Evolutionary conservation across 1,140 invertebrate species (phyloP).

Genomic region (Lasioglossum baleicum): DNA sequence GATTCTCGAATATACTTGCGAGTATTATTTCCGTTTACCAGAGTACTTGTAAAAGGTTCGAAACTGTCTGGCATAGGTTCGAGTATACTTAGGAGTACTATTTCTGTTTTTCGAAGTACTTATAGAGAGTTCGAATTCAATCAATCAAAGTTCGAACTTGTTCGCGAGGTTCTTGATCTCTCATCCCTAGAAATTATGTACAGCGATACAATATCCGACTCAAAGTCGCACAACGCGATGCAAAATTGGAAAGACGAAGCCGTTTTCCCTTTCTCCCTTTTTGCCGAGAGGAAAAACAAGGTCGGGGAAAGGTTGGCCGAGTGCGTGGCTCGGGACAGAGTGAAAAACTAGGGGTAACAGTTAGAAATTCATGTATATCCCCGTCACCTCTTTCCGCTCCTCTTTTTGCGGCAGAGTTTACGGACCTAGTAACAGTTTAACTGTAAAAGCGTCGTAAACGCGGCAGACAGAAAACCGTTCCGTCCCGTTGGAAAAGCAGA

Average conservation of each 20-base stretch:
- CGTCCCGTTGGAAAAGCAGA: slow-evolving; percentile 26
- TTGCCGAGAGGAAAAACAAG: neutral
- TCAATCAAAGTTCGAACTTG: no score
- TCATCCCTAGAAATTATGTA: no score
- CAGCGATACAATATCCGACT: no score
- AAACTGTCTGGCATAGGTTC: no score
- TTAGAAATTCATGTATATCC: slow-evolving; percentile 17
- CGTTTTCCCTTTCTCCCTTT: neutral
- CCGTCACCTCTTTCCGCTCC: neutral
- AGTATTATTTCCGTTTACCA: no score
- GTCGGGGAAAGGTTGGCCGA: neutral
- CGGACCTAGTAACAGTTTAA: slow-evolving; percentile 26
- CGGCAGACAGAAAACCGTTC: neutral
- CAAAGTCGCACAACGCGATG: no score
- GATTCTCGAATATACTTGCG: no score
- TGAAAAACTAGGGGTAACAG: slow-evolving; percentile 4
- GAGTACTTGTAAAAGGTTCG: no score
- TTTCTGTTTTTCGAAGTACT: no score
- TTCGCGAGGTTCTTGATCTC: no score
- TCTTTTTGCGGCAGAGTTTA: neutral
- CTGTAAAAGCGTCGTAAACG: slow-evolving; percentile 61
- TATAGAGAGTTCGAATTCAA: no score
- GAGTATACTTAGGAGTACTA: no score
- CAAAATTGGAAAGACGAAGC: neutral
- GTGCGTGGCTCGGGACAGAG: neutral